Conservation (phyloP, 2,113 vertebrate genomes). For the Polypterus bichir region DNA sequence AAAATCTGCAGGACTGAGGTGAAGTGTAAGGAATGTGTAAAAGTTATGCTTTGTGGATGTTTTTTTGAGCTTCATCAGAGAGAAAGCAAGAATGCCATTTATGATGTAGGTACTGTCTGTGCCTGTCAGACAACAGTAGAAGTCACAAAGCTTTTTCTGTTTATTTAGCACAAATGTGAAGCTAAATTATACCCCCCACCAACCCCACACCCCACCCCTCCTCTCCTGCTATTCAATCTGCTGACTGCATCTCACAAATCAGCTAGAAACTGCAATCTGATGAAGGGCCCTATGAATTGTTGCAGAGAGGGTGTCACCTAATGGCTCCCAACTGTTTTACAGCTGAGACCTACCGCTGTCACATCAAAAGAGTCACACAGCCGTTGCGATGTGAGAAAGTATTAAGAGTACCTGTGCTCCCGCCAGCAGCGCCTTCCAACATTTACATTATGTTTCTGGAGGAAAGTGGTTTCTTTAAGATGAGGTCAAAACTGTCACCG, state of each 20-base stretch:
- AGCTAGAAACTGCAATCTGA: not conserved
- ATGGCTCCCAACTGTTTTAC: constrained; percentile 2
- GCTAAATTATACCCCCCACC: no score
- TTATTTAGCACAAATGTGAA: no score
- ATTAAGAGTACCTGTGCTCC: not conserved
- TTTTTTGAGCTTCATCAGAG: no score
- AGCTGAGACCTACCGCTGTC: not conserved
- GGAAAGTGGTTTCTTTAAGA: constrained; percentile 1
- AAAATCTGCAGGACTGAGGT: no score
- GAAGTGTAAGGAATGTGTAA: no score
- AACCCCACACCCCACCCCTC: no score
- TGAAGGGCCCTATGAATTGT: not conserved
- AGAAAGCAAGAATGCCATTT: no score
- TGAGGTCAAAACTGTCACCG: constrained; percentile 1
- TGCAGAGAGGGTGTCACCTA: constrained; percentile 2
- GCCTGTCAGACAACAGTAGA: no score
- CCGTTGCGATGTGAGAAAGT: not conserved
- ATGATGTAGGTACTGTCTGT: no score
- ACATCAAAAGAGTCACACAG: not conserved
- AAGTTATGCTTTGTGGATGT: no score
- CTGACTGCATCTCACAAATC: not conserved
- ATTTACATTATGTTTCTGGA: not conserved
- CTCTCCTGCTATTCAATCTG: no score
- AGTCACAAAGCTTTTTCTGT: no score
- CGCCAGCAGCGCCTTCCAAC: not conserved